A percentile compares a stretch with the other conserved stretches of the same genome.
Conservation (phyloP, 2,888 invertebrate species). For the Lobophora halterata region DNA sequence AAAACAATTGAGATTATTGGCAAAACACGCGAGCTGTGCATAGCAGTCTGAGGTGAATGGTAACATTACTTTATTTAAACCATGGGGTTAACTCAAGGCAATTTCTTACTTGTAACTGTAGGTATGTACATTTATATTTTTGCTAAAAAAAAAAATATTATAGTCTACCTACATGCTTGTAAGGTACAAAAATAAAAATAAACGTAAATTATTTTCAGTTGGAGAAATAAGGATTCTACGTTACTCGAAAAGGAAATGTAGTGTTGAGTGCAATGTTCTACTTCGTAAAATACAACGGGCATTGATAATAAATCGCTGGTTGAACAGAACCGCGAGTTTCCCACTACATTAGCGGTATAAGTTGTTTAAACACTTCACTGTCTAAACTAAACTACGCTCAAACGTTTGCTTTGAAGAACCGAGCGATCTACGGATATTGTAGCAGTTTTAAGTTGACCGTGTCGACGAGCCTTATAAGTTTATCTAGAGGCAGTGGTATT, state of each 20-base stretch:
- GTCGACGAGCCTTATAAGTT: no score
- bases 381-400: conserved; percentile 32
- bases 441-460: no score
- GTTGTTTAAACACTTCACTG: conserved; percentile 57
- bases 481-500: no score
- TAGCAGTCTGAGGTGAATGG: conserved; percentile 15
- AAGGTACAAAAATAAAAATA: conserved; percentile 9
- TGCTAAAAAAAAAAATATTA: no score
- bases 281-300: conserved; percentile 32
- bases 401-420: conserved; percentile 61
- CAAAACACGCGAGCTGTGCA: conserved; percentile 18
- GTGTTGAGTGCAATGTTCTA: conserved; percentile 27
- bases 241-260: conserved; percentile 26
- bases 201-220: no score
- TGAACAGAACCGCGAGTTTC: conserved; percentile 45
- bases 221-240: conserved; percentile 16
- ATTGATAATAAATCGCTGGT: conserved; percentile 34
- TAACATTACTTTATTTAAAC: no score
- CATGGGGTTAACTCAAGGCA: no score
- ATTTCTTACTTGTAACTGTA: no score
- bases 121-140: no score
- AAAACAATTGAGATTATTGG: conserved; percentile 20
- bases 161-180: no score
- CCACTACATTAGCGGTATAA: conserved; percentile 63
- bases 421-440: no score